Percentiles rank a stretch among this genome's conserved stretches.
Evolutionary conservation across 2,797 vertebrate species (phyloP).

Genomic region (Mormyrops attenuatus): DNA sequence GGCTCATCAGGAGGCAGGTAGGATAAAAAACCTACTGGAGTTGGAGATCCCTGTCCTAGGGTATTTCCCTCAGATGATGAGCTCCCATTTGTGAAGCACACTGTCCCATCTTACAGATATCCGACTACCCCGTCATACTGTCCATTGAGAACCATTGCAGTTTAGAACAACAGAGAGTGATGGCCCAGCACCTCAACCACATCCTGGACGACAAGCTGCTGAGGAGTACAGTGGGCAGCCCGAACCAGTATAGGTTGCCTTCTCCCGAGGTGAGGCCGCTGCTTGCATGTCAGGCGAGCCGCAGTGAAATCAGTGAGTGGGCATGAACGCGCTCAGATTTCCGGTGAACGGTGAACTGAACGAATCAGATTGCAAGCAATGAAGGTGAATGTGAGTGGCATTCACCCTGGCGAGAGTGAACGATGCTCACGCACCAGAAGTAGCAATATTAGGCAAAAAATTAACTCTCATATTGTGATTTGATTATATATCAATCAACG

Average conservation of each 20-base stretch:
- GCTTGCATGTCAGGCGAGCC: not conserved
- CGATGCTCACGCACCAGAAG: not conserved
- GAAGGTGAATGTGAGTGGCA: not conserved
- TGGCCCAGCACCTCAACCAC: slow-evolving; percentile 71
- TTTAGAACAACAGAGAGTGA: slow-evolving; percentile 77
- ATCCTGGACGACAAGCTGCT: slow-evolving; percentile 81
- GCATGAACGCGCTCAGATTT: not conserved
- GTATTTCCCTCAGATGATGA: slow-evolving; percentile 44
- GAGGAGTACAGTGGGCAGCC: slow-evolving; percentile 64
- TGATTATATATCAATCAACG: not conserved
- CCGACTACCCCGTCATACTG: slow-evolving; percentile 84
- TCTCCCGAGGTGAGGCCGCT: slow-evolving; percentile 76
- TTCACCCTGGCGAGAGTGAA: not conserved
- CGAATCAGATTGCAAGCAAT: not conserved
- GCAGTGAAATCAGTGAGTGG: not conserved
- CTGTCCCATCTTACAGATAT: slow-evolving; percentile 55
- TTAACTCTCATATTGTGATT: not conserved
- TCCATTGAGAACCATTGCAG: slow-evolving; percentile 92
- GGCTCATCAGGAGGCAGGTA: not conserved
- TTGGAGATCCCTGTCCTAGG: not conserved
- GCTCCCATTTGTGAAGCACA: slow-evolving; percentile 41
- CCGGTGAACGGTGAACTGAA: not conserved
- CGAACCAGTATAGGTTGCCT: slow-evolving; percentile 58
- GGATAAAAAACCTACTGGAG: not conserved
- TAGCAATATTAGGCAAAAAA: not conserved